Evolutionary conservation across 2,797 vertebrate species (phyloP).

Genomic region (Pangasius macronema): DNA sequence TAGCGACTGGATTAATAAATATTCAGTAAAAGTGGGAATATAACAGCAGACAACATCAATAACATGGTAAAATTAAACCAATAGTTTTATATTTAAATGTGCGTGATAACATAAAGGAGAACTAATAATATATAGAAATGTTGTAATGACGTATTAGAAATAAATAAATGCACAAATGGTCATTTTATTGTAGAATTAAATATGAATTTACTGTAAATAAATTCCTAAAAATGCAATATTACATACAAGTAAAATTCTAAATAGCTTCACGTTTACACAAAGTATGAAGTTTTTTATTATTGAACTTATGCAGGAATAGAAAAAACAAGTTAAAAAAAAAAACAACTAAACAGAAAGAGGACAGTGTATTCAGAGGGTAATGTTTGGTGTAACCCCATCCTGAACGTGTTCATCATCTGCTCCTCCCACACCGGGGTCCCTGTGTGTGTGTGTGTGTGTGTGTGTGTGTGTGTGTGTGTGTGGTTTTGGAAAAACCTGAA

Average conservation of each 20-base stretch:
- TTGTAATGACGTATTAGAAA: not conserved
- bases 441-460: slow-evolving; percentile 26
- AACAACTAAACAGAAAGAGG: not conserved
- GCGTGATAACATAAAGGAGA: not conserved
- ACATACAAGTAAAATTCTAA: not conserved
- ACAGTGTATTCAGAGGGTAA: not conserved
- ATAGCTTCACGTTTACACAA: not conserved
- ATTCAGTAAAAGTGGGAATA: not conserved
- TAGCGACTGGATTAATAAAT: no score
- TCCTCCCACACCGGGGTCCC: not conserved
- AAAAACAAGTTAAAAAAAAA: not conserved
- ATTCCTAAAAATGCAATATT: not conserved
- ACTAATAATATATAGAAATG: not conserved
- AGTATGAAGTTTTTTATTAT: not conserved
- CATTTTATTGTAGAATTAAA: not conserved
- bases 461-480: not conserved
- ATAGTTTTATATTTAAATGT: not conserved
- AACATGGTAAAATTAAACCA: not conserved
- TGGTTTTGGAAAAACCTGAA: slow-evolving; percentile 53
- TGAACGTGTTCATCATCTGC: not conserved
- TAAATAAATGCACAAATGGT: not conserved
- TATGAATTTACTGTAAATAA: not conserved
- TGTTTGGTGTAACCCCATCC: not conserved
- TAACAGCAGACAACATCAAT: not conserved
- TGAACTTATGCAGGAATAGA: not conserved